Evolutionary conservation across 2,888 invertebrate species (phyloP), one percentile per base, ranked within the genome.

Genomic region (Philopedon plagiatum): DNA sequence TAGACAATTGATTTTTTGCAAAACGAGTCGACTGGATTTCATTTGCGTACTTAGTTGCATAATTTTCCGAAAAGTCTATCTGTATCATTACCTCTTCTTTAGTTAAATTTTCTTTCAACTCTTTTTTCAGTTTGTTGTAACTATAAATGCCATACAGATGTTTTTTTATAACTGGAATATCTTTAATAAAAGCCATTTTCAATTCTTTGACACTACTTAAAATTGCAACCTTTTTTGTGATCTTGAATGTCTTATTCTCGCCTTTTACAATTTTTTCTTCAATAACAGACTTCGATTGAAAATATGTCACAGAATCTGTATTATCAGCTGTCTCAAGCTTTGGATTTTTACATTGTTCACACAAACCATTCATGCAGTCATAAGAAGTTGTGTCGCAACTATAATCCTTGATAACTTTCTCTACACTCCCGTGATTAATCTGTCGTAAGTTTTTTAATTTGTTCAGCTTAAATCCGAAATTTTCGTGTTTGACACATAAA

Each of bases 11-110:
- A 13, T 61, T 67, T 23, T 64, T 70, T 3, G 70, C 73, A 34
- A 73, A 73, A 39, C 65, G 69, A 34, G 54, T 73, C n/a, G 70
- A 54, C 37, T 73, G 69, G n/a, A 69, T 65, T 49, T 73, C 73
- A 3, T 13, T 32, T 9, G n/a, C 13, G 57, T 70, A 65, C 54
- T 73, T 73, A n/a, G 61, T 39, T 2, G 70, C 11, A 51, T 61
- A 65, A 34, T 73, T 73, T 65, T 73, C 65, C 5, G 69, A 67
- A 44, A 73, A 73, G 51, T 73, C 69, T 13, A 73, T 44, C 23
- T 73, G 73, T n/a, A 70, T 64, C 13, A 73, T 44, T n/a, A 66
- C 58, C 57, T 74, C 63, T 13, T 49, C n/a, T 51, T 11, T 11
- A 32, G 9, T 19, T 46, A 62, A 8, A 18, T 26, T 41, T 9